A percentile compares a stretch with the other conserved stretches of the same genome.
These are phyloP conservation scores for Halictus rubicundus DNA, from an alignment of 1,140 invertebrate genomes.

Conservation along the genomic window DNA sequence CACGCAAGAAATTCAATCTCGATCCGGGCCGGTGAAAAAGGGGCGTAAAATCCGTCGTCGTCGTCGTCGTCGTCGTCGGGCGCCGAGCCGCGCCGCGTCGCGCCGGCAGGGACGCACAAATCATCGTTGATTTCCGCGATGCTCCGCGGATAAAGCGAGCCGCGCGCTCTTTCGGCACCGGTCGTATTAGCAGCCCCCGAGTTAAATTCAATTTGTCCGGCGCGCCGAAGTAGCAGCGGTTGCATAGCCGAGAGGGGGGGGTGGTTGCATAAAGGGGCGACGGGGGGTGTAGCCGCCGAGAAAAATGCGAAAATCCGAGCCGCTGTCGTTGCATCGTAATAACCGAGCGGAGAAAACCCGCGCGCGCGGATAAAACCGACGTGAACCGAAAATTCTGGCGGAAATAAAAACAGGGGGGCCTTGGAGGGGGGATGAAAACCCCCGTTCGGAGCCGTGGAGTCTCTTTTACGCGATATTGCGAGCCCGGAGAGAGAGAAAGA, in stretches of 20 bases:
- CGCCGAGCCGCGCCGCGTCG: not conserved
- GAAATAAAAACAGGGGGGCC: conserved; percentile 19
- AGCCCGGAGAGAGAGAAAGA: too few species aligned
- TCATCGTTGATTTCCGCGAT: conserved; percentile 58
- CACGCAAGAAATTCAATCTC: conserved; percentile 48
- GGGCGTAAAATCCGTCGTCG: conserved; percentile 12
- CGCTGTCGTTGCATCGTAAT: conserved; percentile 37
- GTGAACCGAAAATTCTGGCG: not conserved
- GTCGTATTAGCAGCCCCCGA: conserved; percentile 47
- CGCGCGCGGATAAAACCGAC: too few species aligned
- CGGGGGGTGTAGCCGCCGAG: not conserved
- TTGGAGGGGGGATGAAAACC: too few species aligned
- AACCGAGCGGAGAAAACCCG: conserved; percentile 18
- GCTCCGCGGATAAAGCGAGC: conserved; percentile 37
- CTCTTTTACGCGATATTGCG: too few species aligned
- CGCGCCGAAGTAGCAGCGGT: conserved; percentile 25
- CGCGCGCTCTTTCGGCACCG: conserved; percentile 49
- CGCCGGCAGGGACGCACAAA: conserved; percentile 42
- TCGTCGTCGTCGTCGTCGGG: too few species aligned
- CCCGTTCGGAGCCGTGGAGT: too few species aligned
- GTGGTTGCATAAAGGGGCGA: not conserved
- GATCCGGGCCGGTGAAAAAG: conserved; percentile 22
- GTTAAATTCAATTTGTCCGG: conserved; percentile 63
- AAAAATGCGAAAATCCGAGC: conserved; percentile 42
- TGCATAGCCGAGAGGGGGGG: not conserved